Base-by-base conservation (phyloP, 2,113 vertebrate genomes). In the Amazona vittata region DNA sequence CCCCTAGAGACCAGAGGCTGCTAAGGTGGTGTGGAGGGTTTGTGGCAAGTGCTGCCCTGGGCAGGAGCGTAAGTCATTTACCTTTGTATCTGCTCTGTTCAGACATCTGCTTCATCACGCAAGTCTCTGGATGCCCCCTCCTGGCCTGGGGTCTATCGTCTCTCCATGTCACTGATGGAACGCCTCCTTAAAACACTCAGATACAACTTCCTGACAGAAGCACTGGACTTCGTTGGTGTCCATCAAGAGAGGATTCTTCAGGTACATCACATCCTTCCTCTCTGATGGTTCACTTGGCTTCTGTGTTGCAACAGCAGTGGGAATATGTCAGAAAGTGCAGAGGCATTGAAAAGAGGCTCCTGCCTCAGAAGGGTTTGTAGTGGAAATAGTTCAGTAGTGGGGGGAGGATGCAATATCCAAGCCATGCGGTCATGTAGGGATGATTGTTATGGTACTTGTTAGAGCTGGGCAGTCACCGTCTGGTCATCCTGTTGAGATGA, bases 191-290 rank as follows among this genome's bases (percentile, higher is more conserved):
- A 99, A 96, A 99, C 99, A 0, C 98, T 99, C n/a, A 98, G 99
- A 49, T 99, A 99, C 98, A 99, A 99, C 96, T 99, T 99, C 96
- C 97, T 99, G 82, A 99, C 99, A 0, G 99, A 99, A 73, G 99
- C 99, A 0, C 96, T 99, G 91, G 99, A 99, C 97, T 99, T 99
- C 3, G 98, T 99, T 1, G 99, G 99, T 22, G 99, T 99, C 26
- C 99, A 99, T 92, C 99, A 99, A 41, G 99, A 99, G 79, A 98
- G 99, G 77, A 99, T 99, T 64, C 97, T 99, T 37, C 99, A 99
- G 99, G 99, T 99, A 24, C 12, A 79, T 64, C 77, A 49, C n/a
- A 1, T 13, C 4, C 33, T 65, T 60, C 35, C 49, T n/a, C 71
- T 28, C 43, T 13, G 65, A 11, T 71, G 47, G 19, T 46, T 84